These are phyloP conservation scores for Eubasilissa regina DNA, from an alignment of 1,140 invertebrate genomes.

Conservation along the genomic window DNA sequence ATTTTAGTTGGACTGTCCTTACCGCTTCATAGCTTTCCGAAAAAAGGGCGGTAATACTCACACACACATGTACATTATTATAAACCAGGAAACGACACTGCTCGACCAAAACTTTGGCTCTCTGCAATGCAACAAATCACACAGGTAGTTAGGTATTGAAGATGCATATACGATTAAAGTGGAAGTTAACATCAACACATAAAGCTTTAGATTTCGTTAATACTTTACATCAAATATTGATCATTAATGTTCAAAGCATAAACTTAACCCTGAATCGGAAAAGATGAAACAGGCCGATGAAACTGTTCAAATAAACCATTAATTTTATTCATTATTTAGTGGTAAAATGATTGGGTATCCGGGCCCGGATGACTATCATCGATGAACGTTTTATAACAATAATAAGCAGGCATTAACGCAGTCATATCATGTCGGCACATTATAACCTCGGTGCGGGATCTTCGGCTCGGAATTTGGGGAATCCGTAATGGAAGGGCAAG, in stretches of 20 bases:
- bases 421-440: slow-evolving; percentile 32
- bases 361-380: slow-evolving; percentile 40
- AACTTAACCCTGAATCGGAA: slow-evolving; percentile 4
- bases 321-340: slow-evolving; percentile 43
- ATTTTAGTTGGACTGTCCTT: no score
- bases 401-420: slow-evolving; percentile 38
- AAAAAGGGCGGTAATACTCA: no score
- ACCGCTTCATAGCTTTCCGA: no score
- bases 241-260: background rate
- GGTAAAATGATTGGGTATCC: slow-evolving; percentile 38
- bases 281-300: slow-evolving; percentile 33
- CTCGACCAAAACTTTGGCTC: no score
- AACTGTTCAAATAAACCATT: slow-evolving; percentile 33
- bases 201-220: slow-evolving; percentile 4
- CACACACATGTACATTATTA: no score
- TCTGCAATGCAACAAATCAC: no score
- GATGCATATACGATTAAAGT: no score
- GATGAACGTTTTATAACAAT: slow-evolving; percentile 42
- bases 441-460: background rate
- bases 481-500: slow-evolving; percentile 33
- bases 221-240: slow-evolving; percentile 40
- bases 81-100: no score
- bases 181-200: no score
- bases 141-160: no score
- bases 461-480: slow-evolving; percentile 39